Evolutionary conservation across 2,888 invertebrate species (phyloP), one percentile per base, ranked within the genome.

Genomic region (Hemistola chrysoprasaria): DNA sequence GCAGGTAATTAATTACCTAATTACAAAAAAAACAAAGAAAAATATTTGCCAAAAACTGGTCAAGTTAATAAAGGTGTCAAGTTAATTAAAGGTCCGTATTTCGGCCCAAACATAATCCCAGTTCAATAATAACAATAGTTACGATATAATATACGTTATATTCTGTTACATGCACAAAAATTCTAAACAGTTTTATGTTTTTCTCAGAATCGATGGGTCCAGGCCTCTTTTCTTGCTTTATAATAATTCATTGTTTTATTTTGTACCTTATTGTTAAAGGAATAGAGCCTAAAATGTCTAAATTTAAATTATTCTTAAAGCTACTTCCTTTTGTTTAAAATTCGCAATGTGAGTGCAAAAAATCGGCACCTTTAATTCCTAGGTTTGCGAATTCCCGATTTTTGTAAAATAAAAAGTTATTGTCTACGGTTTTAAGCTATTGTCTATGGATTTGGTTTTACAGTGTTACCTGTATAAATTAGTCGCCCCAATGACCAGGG

Each of bases 301-400:
- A 22, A 6, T 1, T 24, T 23, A 22, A 8, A 22, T 25, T 1
- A 2, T 9, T 5, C 3, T 16, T 11, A 24, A 9, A 5, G 24
- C 6, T 25, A 9, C 16, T 24, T 65, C 70, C 70, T 78, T 78
- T 80, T 82, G 78, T 82, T 73, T 71, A 62, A 34, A 74, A 72
- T 68, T 76, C 70, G 70, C 69, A 59, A 58, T 45, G 56, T 51
- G 42, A 42, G 37, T 35, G 38, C 32, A 46, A 52, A 52, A 49
- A 53, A 53, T 34, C 43, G 29, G 43, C 43, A 38, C 34, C 38
- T 43, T 38, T 35, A 27, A 11, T 11, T 34, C 9, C 33, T 38
- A 38, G 30, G 26, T 30, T 49, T 22, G 43, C 42, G 38, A 59
- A 59, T 23, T 30, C 33, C 40, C 45, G 46, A 37, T 36, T 30